phyloP scores from a whole-genome alignment of 2,113 vertebrate species.

The Pollimyrus isidori region DNA sequence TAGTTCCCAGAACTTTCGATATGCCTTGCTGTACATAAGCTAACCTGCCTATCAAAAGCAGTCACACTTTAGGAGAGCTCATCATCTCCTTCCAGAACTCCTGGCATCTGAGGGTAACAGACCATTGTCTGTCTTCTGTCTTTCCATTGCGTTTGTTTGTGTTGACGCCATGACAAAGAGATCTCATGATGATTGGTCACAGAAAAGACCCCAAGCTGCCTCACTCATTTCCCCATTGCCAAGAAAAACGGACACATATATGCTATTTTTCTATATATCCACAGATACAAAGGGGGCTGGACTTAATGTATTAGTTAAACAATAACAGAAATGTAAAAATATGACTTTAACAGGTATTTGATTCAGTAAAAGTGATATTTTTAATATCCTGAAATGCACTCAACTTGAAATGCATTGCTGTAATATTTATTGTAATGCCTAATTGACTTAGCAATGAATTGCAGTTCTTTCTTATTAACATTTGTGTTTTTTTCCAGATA shows the following conservation, averaged over 20 bases:
- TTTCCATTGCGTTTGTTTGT: not conserved
- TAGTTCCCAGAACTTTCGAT: not conserved
- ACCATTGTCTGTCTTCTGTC: not conserved
- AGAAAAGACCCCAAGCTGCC: not conserved
- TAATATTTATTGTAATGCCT: not conserved
- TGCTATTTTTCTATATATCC: not conserved
- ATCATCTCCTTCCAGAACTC: not conserved
- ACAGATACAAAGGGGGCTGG: not conserved
- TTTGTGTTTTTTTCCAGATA: not conserved
- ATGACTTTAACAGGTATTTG: not conserved
- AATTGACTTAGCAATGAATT: not conserved
- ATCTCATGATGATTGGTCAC: not conserved
- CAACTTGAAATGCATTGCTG: not conserved
- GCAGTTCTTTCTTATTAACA: not conserved
- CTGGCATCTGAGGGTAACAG: not conserved
- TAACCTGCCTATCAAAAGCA: not conserved
- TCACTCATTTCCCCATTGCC: not conserved
- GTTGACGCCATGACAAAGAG: not conserved
- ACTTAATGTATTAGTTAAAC: not conserved
- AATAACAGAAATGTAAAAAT: not conserved
- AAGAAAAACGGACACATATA: not conserved
- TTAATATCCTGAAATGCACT: not conserved
- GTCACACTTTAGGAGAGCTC: not conserved
- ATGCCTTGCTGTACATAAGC: not conserved
- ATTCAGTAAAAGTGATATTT: not conserved